Conservation (phyloP, 2,888 invertebrate species). For the Plemyria rubiginata region DNA sequence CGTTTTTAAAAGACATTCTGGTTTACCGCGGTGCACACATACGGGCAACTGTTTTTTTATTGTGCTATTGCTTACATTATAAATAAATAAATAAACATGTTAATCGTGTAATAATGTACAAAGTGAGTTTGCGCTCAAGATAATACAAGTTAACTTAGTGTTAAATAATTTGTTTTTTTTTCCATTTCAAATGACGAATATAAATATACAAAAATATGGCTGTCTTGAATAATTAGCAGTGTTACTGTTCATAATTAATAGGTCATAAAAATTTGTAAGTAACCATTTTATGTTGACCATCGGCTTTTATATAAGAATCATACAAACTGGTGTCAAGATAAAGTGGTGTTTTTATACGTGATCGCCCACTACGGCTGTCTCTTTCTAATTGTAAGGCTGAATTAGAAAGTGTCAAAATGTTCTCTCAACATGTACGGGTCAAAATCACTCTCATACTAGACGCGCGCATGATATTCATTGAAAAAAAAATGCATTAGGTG, state of each 20-base stretch:
- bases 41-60: constrained; percentile 43
- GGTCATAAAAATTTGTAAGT: constrained; percentile 42
- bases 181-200: constrained; percentile 49
- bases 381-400: constrained; percentile 84
- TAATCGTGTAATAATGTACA: constrained; percentile 81
- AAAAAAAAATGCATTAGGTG: constrained; percentile 49
- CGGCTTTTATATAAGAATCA: constrained; percentile 30
- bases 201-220: constrained; percentile 61
- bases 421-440: constrained; percentile 36
- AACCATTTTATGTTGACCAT: constrained; percentile 44
- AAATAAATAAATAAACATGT: constrained; percentile 64
- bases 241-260: constrained; percentile 57
- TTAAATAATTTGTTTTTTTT: constrained; percentile 48
- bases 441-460: constrained; percentile 42
- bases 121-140: constrained; percentile 81
- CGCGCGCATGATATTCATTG: constrained; percentile 44
- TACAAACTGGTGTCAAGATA: constrained; percentile 32
- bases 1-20: constrained; percentile 46
- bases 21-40: constrained; percentile 47
- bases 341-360: constrained; percentile 49
- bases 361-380: constrained; percentile 68
- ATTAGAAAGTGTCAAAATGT: constrained; percentile 78
- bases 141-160: constrained; percentile 76
- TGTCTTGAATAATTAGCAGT: constrained; percentile 62
- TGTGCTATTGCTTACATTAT: constrained; percentile 71